A percentile compares a stretch with the other conserved stretches of the same genome.
Conservation (phyloP, 2,888 invertebrate genomes). For the Pseudococcus longispinus region DNA sequence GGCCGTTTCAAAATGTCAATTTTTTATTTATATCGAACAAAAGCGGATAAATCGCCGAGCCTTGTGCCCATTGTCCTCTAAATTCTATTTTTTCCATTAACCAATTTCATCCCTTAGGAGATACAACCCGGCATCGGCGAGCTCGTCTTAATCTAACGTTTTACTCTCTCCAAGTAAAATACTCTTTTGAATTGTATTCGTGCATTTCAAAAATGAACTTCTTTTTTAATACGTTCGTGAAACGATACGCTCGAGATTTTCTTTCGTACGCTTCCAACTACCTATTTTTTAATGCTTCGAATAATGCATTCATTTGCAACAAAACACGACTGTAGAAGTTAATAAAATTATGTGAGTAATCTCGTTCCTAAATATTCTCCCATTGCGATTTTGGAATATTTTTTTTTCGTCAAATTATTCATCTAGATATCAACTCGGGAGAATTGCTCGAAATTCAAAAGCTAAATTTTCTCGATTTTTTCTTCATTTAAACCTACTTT, state of each 20-base stretch:
- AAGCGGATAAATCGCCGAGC: neutral
- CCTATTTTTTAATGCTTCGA: neutral
- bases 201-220: neutral
- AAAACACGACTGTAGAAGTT: neutral
- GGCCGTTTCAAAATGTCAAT: slow-evolving; percentile 12
- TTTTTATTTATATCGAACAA: slow-evolving; percentile 44
- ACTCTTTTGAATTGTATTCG: neutral
- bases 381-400: neutral
- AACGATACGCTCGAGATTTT: neutral
- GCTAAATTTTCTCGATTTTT: neutral
- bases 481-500: neutral
- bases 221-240: neutral
- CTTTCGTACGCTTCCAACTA: neutral
- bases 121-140: neutral
- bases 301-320: neutral
- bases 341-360: neutral
- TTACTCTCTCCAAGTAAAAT: neutral
- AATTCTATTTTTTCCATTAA: slow-evolving; percentile 7
- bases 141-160: neutral
- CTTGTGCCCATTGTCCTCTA: neutral
- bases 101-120: neutral
- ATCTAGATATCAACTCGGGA: neutral
- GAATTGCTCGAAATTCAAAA: neutral
- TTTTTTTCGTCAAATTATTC: slow-evolving; percentile 5
- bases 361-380: neutral